Evolutionary conservation across 2,797 vertebrate species (phyloP).

Genomic region (Neoniphon sammara): DNA sequence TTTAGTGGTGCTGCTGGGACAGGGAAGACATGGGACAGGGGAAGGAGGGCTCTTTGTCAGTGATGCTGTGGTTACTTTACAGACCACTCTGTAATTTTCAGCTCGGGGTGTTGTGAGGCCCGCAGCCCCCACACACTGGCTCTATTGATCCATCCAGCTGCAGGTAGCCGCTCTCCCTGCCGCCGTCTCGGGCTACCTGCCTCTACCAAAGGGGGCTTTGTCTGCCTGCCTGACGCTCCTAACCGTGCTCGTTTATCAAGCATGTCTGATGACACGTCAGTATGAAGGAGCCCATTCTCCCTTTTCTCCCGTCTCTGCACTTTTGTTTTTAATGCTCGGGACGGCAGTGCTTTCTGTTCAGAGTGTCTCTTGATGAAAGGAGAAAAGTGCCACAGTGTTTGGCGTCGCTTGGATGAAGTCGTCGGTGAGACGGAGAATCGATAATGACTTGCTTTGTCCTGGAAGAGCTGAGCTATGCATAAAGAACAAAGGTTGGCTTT

Average conservation of each 20-base stretch:
- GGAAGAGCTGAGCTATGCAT: conserved; percentile 30
- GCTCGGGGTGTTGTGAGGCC: conserved; percentile 49
- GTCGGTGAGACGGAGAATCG: conserved; percentile 21
- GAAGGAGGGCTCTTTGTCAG: conserved; percentile 38
- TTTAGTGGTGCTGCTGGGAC: conserved; percentile 49
- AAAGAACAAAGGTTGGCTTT: conserved; percentile 20
- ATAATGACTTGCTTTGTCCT: conserved; percentile 28
- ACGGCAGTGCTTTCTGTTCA: conserved; percentile 41
- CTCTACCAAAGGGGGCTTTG: conserved; percentile 71
- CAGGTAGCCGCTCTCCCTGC: conserved; percentile 56
- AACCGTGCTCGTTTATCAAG: conserved; percentile 64
- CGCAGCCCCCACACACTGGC: conserved; percentile 60
- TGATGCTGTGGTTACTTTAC: conserved; percentile 51
- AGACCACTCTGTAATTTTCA: conserved; percentile 60
- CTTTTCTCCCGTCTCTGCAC: conserved; percentile 42
- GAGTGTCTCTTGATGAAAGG: conserved; percentile 42
- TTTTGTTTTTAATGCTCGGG: conserved; percentile 40
- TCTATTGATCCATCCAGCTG: conserved; percentile 71
- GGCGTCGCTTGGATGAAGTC: conserved; percentile 27
- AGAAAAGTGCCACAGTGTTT: conserved; percentile 28
- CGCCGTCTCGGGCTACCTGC: conserved; percentile 60
- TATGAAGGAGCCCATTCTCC: conserved; percentile 63
- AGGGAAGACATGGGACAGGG: conserved; percentile 23
- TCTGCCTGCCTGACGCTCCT: conserved; percentile 43
- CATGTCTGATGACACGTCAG: conserved; percentile 56